Conservation (phyloP, 2,888 invertebrate genomes). For the Watsonalla cultraria region DNA sequence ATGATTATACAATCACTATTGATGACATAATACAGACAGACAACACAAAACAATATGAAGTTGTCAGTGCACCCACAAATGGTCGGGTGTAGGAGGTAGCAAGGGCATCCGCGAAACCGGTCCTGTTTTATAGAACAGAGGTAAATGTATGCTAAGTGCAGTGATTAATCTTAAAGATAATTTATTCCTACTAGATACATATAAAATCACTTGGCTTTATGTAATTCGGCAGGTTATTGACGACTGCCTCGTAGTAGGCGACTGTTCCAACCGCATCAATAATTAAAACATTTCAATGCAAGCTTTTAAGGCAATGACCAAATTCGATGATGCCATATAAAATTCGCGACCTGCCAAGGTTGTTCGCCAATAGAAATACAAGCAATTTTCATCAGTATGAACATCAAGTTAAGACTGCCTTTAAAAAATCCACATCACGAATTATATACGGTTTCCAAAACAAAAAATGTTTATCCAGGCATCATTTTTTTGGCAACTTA, state of each 20-base stretch:
- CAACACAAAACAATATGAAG: background rate
- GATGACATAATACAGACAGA: background rate
- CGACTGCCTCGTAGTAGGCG: too few relatives aligned
- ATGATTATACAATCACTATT: background rate
- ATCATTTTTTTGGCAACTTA: too few relatives aligned
- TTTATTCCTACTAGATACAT: too few relatives aligned
- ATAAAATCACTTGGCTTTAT: too few relatives aligned
- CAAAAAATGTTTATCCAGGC: too few relatives aligned
- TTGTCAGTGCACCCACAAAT: background rate
- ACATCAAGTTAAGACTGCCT: background rate
- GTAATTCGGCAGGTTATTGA: too few relatives aligned
- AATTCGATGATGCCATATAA: conserved; percentile 10
- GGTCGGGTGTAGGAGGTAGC: background rate
- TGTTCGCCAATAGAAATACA: too few relatives aligned
- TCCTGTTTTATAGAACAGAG: background rate
- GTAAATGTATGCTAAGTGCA: background rate
- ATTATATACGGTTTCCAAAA: too few relatives aligned
- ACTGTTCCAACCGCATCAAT: too few relatives aligned
- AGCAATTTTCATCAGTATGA: background rate
- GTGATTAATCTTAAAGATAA: too few relatives aligned
- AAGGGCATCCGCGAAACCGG: background rate
- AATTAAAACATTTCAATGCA: conserved; percentile 10
- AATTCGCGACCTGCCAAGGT: background rate
- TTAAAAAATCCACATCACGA: too few relatives aligned
- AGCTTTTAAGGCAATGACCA: conserved; percentile 20